Conservation (phyloP, 1,140 invertebrate genomes). For the Hyphantria cunea region DNA sequence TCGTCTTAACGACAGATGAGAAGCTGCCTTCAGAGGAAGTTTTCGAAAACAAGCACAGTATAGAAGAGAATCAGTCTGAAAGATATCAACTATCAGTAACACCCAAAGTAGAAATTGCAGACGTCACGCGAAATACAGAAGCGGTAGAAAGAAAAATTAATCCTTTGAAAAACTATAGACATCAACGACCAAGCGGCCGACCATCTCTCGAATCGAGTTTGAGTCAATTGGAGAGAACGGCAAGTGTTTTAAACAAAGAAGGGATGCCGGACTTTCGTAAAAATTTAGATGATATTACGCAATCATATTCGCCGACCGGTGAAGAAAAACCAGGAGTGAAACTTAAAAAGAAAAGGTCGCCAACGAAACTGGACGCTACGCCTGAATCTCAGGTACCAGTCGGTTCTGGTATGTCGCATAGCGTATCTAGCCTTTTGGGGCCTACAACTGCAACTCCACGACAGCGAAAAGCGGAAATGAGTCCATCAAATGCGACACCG, state of each 20-base stretch:
- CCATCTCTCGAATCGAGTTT: slow-evolving; percentile 68
- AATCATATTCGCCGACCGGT: slow-evolving; percentile 69
- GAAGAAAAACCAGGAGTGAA: slow-evolving; percentile 65
- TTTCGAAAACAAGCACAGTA: slow-evolving; percentile 51
- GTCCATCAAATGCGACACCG: slow-evolving; percentile 33
- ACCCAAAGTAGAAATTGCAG: slow-evolving; percentile 18
- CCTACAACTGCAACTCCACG: slow-evolving; percentile 36
- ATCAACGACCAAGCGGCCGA: slow-evolving; percentile 61
- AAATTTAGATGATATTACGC: slow-evolving; percentile 78
- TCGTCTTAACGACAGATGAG: slow-evolving; percentile 74
- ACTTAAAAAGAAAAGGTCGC: slow-evolving; percentile 74
- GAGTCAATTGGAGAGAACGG: slow-evolving; percentile 72
- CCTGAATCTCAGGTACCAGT: slow-evolving; percentile 50
- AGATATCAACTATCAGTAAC: neutral
- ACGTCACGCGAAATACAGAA: slow-evolving; percentile 42
- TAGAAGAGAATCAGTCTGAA: slow-evolving; percentile 33
- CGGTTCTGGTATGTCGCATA: slow-evolving; percentile 62
- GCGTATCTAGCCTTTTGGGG: slow-evolving; percentile 67
- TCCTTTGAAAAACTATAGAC: slow-evolving; percentile 78
- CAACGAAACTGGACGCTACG: slow-evolving; percentile 47
- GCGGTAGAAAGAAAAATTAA: slow-evolving; percentile 69
- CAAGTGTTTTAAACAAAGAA: slow-evolving; percentile 68
- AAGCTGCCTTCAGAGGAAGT: slow-evolving; percentile 70
- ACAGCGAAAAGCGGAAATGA: slow-evolving; percentile 37
- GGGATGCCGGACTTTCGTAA: slow-evolving; percentile 76